Conservation (phyloP, 2,888 invertebrate species). For the Beris morrisii region DNA sequence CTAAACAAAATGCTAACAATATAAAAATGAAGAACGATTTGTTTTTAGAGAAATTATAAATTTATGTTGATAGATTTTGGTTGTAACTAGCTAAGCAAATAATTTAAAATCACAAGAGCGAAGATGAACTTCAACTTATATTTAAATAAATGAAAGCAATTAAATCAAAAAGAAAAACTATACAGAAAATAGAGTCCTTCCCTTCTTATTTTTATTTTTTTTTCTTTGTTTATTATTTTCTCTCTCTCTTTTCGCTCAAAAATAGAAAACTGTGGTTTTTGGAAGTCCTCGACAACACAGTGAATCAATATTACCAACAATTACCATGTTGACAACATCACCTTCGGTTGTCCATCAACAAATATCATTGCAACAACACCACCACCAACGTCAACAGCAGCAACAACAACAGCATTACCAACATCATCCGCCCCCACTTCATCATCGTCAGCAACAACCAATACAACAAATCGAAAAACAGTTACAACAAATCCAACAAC, state of each 20-base stretch:
- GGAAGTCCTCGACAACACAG: constrained; percentile 44
- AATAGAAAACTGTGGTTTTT: constrained; percentile 47
- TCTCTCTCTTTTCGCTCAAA: constrained; percentile 33
- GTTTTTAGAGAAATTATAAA: background rate
- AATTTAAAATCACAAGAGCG: too few species aligned
- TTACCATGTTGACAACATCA: constrained; percentile 39
- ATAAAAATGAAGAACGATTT: constrained; percentile 1
- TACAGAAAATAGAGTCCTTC: constrained; percentile 35
- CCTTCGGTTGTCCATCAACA: constrained; percentile 32
- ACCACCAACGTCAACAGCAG: constrained; percentile 41
- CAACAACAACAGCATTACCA: constrained; percentile 46
- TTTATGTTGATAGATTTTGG: background rate
- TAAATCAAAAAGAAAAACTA: constrained; percentile 30
- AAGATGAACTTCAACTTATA: background rate
- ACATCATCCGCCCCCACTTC: constrained; percentile 44
- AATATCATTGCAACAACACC: constrained; percentile 30
- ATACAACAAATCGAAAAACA: constrained; percentile 41
- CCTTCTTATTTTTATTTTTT: constrained; percentile 39
- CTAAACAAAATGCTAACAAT: constrained; percentile 50
- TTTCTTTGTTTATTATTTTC: constrained; percentile 38
- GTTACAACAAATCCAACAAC: constrained; percentile 43
- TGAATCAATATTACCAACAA: constrained; percentile 36
- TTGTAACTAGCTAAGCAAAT: background rate
- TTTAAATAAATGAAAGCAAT: background rate
- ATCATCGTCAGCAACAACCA: constrained; percentile 46